A percentile compares a stretch with the other conserved stretches of the same genome.
phyloP scores from a whole-genome alignment of 2,113 vertebrate genomes.

The Tachysurus vachellii region DNA sequence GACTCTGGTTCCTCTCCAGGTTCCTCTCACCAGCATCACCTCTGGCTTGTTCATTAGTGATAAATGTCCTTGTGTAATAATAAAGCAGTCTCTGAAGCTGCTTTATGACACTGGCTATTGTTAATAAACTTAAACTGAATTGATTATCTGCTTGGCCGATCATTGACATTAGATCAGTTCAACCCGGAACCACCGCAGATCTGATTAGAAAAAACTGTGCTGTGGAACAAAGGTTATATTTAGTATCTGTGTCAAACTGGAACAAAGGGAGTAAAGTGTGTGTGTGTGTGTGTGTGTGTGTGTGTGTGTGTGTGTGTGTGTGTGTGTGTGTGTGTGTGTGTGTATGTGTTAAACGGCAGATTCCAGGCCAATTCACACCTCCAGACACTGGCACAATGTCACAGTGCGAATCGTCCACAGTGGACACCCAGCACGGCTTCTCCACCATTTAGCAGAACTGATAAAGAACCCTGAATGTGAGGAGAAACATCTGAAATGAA shows the following conservation, averaged over 20 bases:
- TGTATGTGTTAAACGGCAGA: not conserved
- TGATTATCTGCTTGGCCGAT: not conserved
- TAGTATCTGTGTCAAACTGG: not conserved
- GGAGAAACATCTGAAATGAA: not conserved
- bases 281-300: not conserved
- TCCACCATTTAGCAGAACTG: not conserved
- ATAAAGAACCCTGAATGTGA: not conserved
- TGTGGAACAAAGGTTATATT: not conserved
- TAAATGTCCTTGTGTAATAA: too few species aligned
- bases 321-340: too few species aligned
- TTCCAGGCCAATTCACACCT: slow-evolving; percentile 12
- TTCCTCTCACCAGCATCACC: too few species aligned
- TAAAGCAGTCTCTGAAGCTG: too few species aligned
- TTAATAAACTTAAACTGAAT: not conserved
- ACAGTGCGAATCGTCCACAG: not conserved
- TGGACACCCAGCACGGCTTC: not conserved
- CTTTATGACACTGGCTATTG: too few species aligned
- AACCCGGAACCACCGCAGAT: not conserved
- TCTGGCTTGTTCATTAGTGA: too few species aligned
- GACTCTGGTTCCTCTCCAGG: too few species aligned
- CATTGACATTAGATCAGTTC: not conserved
- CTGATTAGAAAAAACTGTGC: not conserved
- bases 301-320: too few species aligned
- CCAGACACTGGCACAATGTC: not conserved
- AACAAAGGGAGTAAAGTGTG: not conserved